phyloP scores from a whole-genome alignment of 2,888 invertebrate genomes.

The Sarcophaga rosellei region DNA sequence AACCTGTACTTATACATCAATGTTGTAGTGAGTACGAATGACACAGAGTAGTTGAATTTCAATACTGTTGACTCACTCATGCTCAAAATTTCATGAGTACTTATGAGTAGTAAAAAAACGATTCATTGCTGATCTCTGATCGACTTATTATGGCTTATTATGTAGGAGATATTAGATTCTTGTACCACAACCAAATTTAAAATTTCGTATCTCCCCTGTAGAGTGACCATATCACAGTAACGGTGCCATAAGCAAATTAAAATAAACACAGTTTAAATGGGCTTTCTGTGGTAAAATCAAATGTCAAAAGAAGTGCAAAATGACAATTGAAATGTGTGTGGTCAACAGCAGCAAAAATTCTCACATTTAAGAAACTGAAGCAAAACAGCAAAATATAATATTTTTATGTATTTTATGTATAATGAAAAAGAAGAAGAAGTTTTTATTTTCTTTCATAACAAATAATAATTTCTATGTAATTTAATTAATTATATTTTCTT shows the following conservation, averaged over 20 bases:
- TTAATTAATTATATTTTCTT: too few species aligned
- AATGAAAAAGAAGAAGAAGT: background rate
- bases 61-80: too few species aligned
- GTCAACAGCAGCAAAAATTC: conserved; percentile 22
- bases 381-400: background rate
- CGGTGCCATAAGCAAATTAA: conserved; percentile 3
- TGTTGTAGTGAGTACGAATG: too few species aligned
- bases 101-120: too few species aligned
- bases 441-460: background rate
- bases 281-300: conserved; percentile 58
- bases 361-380: conserved; percentile 28
- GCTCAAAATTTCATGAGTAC: too few species aligned
- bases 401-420: background rate
- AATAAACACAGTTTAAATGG: conserved; percentile 43
- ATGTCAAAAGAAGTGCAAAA: conserved; percentile 59
- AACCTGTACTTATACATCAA: too few species aligned
- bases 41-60: too few species aligned
- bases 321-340: conserved; percentile 51
- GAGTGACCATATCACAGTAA: background rate
- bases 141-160: too few species aligned
- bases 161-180: too few species aligned
- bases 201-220: background rate
- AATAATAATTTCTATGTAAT: too few species aligned
- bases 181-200: conserved; percentile 12
- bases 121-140: too few species aligned